Evolutionary conservation across 2,113 vertebrate genomes (phyloP), one percentile per base, ranked within the genome.

Genomic region (Odontophorus gujanensis): DNA sequence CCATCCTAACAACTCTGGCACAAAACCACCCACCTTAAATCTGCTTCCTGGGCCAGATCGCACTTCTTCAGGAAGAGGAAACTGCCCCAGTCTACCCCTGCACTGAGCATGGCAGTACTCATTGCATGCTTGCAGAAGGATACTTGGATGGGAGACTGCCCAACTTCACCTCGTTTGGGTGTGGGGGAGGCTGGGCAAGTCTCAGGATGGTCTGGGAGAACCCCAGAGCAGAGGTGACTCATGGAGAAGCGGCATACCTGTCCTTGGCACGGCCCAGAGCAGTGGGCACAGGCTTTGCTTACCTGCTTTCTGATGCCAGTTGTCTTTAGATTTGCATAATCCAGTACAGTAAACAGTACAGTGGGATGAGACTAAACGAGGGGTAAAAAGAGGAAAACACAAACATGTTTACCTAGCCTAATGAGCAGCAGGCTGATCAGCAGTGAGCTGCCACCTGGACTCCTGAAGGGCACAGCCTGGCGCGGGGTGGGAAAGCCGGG

Each of bases 251-350:
- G 28, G 26, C 11, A 4, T 6, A 20, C 43, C 11, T 21, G 58
- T 42, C 66, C 83, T 92, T 73, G 84, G 34, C 80, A 47, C 2
- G 25, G 45, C 24, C 73, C 51, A 62, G 78, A 55, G 24, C 75
- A 55, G 25, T 7, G 62, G 59, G 68, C 4, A 7, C 6, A 7
- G 62, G 62, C 59, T 89, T 87, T 74, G 81, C 47, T 93, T 74
- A 55, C 68, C 47, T 77, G 79, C 81, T 71, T 75, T 67, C 63
- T 65, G 14, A 1, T 28, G 11, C 18, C 50, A 58, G 22, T 53
- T 93, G 32, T 28, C 12, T 55, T 87, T 63, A 40, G 55, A 91
- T 96, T 96, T 95, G 75, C 87, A 91, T 91, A 93, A 96, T 93
- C 89, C 67, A 20, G 75, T n/a, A 77, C 36, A 68, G 82, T 80